Conservation (phyloP, 2,113 vertebrate species). For the Amphilophus citrinellus region DNA sequence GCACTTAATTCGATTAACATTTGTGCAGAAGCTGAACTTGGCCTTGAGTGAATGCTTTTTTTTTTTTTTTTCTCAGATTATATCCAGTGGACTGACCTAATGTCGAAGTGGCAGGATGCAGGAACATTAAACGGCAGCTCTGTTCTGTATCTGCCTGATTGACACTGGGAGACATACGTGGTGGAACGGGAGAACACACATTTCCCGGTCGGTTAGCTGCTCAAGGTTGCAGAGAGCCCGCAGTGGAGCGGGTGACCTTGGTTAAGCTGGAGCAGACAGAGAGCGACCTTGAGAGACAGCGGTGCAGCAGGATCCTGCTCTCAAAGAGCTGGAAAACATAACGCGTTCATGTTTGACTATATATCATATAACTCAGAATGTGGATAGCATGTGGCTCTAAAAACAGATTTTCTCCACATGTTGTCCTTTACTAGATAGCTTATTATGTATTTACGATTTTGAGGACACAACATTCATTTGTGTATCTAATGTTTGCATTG, state of each 20-base stretch:
- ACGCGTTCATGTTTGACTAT: conserved; percentile 65
- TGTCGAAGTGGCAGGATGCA: conserved; percentile 21
- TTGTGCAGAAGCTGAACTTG: conserved; percentile 33
- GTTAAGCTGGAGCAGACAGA: conserved; percentile 64
- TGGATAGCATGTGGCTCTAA: conserved; percentile 19
- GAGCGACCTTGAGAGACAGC: conserved; percentile 66
- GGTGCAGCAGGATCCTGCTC: conserved; percentile 60
- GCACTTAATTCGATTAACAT: conserved; percentile 52
- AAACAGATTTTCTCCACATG: conserved; percentile 24
- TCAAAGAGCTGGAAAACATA: conserved; percentile 65
- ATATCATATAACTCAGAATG: conserved; percentile 57
- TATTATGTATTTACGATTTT: background rate
- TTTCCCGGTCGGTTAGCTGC: conserved; percentile 90
- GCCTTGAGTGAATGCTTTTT: conserved; percentile 45
- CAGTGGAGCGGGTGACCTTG: conserved; percentile 85
- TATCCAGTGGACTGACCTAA: conserved; percentile 40
- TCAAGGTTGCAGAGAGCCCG: conserved; percentile 89
- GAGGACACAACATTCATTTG: background rate
- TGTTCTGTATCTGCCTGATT: conserved; percentile 72
- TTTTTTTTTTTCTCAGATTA: conserved; percentile 19
- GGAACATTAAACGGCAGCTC: conserved; percentile 50
- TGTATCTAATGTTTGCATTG: background rate
- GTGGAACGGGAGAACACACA: conserved; percentile 83
- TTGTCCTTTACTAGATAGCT: background rate
- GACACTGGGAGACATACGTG: conserved; percentile 83